Evolutionary conservation across 1,140 invertebrate genomes (phyloP), one percentile per base, ranked within the genome.

Genomic region (Euura saliciscinereae): DNA sequence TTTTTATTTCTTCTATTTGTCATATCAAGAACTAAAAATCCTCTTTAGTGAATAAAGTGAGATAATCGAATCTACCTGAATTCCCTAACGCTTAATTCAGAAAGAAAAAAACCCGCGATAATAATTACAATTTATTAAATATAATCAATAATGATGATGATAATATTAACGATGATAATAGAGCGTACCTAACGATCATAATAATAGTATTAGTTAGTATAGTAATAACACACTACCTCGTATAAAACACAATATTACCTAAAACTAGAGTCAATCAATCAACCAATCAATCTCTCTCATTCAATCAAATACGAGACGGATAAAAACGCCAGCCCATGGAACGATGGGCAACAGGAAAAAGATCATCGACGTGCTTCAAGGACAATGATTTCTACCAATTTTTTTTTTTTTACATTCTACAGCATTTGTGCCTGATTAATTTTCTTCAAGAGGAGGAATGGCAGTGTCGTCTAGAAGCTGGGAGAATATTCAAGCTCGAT

Each of bases 241-340:
- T 78, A 71, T 71, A 46, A 69, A 72, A 78, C 73, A 46, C 78
- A 71, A 69, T 68, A 28, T 28, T 28, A 75, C 74, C 72, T 77
- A 71, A 79, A 79, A 79, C 77, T 77, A 79, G 74, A 73, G 75
- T 77, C 69, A 45, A 73, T 74, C 69, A 74, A 59, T 77, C 10
- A 28, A 28, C 66, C 44, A 28, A 7, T 67, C 70, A 66, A 66
- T 76, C 73, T 69, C 46, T 51, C 65, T 71, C 46, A 65, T 71
- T 42, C 43, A 51, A 13, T 28, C 8, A 75, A 73, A 72, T 70
- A 75, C 45, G 46, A 74, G 11, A 28, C 4, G 42, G 8, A 67
- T 64, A 13, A 64, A 67, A 67, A 28, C 66, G 43, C 66, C 11
- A 8, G 8, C 51, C 13, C 8, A 59, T 59, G 6, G 8, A 59